phyloP scores from a whole-genome alignment of 2,797 vertebrate genomes.

The Valencia hispanica region DNA sequence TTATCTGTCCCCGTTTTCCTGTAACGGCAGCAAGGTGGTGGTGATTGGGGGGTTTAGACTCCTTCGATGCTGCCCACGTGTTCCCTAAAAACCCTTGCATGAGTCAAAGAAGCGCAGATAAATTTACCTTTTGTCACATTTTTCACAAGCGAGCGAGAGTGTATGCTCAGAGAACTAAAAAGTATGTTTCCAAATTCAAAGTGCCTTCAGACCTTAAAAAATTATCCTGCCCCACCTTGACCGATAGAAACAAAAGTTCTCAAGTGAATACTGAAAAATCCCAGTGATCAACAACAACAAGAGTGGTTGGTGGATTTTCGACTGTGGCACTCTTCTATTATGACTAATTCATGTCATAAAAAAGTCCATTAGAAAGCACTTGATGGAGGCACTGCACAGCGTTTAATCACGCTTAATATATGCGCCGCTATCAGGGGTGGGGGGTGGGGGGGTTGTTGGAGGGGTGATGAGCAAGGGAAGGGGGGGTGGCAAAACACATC shows the following conservation, averaged over 20 bases:
- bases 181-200: slow-evolving; percentile 37
- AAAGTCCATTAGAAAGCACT: slow-evolving; percentile 85
- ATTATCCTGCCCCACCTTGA: slow-evolving; percentile 49
- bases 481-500: slow-evolving; percentile 59
- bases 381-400: slow-evolving; percentile 80
- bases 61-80: slow-evolving; percentile 61
- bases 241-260: slow-evolving; percentile 64
- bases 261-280: slow-evolving; percentile 68
- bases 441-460: slow-evolving; percentile 11
- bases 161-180: slow-evolving; percentile 33
- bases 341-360: slow-evolving; percentile 85
- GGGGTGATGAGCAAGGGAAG: slow-evolving; percentile 14
- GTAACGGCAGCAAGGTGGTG: slow-evolving; percentile 20
- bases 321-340: slow-evolving; percentile 78
- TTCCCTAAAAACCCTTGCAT: slow-evolving; percentile 65
- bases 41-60: slow-evolving; percentile 29
- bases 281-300: slow-evolving; percentile 68
- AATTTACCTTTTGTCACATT: slow-evolving; percentile 53
- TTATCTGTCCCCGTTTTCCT: slow-evolving; percentile 70
- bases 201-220: slow-evolving; percentile 45
- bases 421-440: slow-evolving; percentile 72
- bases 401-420: slow-evolving; percentile 85
- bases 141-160: slow-evolving; percentile 30
- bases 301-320: slow-evolving; percentile 66
- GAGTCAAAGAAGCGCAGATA: slow-evolving; percentile 67